Evolutionary conservation across 2,113 vertebrate genomes (phyloP).

Genomic region (Rhombomys opimus): DNA sequence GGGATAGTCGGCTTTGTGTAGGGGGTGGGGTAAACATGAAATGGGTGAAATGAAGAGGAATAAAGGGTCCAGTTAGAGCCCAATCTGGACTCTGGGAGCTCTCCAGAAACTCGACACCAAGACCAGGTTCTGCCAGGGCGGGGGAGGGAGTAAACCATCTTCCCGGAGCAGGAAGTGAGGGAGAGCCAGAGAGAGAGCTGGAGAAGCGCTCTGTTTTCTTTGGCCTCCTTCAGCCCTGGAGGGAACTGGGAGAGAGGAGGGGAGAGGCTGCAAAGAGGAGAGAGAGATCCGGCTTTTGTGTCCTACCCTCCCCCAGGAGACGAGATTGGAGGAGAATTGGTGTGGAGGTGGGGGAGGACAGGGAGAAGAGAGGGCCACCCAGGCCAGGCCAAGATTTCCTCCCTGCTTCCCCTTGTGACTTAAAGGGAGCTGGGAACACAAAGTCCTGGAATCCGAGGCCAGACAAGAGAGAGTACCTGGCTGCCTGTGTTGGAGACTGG

Average conservation of each 20-base stretch:
- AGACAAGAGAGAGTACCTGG: background rate
- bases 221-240: conserved; percentile 77
- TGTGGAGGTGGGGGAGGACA: background rate
- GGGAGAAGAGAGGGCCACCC: background rate
- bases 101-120: conserved; percentile 77
- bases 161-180: conserved; percentile 77
- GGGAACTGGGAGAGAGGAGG: conserved; percentile 56
- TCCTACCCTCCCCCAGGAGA: conserved; percentile 52
- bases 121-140: conserved; percentile 67
- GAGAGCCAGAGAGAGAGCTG: conserved; percentile 61
- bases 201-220: conserved; percentile 81
- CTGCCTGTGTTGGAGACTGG: too few relatives aligned
- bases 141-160: conserved; percentile 69
- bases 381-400: conserved; percentile 25
- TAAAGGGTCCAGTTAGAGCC: conserved; percentile 47
- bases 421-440: background rate
- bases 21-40: background rate
- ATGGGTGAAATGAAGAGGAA: conserved; percentile 11
- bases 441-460: background rate
- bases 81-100: conserved; percentile 59
- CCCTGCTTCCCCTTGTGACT: conserved; percentile 1
- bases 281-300: conserved; percentile 74
- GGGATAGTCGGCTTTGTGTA: background rate
- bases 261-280: conserved; percentile 60
- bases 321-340: background rate